Evolutionary conservation across 2,113 vertebrate species (phyloP).

Genomic region (Ramphastos sulfuratus): DNA sequence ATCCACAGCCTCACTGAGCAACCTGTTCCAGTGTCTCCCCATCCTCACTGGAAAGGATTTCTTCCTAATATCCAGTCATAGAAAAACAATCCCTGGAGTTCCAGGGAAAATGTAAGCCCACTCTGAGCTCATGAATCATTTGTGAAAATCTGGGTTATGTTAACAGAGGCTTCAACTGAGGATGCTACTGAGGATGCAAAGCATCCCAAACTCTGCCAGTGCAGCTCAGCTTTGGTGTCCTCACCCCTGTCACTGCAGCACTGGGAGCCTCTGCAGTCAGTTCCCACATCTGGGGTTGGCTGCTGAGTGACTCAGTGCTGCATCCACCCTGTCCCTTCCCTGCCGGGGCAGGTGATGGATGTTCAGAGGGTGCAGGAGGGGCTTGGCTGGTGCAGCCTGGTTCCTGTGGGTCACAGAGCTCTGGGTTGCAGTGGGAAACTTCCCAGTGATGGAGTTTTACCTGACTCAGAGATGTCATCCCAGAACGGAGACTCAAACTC

Average conservation of each 20-base stretch:
- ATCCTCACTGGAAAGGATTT: no score
- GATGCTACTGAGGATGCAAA: not conserved
- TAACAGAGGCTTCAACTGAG: not conserved
- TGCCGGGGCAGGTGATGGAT: fast-evolving
- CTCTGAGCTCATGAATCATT: not conserved
- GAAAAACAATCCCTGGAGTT: not conserved
- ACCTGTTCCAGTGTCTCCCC: no score
- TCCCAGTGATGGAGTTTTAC: constrained; percentile 41
- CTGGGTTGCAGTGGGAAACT: fast-evolving
- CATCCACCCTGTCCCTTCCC: fast-evolving
- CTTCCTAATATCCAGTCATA: no score
- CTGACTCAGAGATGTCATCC: constrained; percentile 93
- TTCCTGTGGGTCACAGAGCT: fast-evolving
- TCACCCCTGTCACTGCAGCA: fast-evolving
- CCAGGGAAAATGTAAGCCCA: not conserved
- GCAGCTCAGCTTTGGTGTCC: not conserved
- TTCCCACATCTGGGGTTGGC: not conserved
- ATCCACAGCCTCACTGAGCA: no score
- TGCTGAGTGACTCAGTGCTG: not conserved
- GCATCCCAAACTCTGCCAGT: not conserved
- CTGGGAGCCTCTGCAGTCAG: not conserved
- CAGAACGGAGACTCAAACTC: constrained; percentile 94
- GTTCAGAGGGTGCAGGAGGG: not conserved
- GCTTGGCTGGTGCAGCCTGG: fast-evolving
- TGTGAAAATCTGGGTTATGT: not conserved